A percentile compares a stretch with the other conserved stretches of the same genome.
Evolutionary conservation across 2,797 vertebrate species (phyloP).

Genomic region (Amniataba percoides): DNA sequence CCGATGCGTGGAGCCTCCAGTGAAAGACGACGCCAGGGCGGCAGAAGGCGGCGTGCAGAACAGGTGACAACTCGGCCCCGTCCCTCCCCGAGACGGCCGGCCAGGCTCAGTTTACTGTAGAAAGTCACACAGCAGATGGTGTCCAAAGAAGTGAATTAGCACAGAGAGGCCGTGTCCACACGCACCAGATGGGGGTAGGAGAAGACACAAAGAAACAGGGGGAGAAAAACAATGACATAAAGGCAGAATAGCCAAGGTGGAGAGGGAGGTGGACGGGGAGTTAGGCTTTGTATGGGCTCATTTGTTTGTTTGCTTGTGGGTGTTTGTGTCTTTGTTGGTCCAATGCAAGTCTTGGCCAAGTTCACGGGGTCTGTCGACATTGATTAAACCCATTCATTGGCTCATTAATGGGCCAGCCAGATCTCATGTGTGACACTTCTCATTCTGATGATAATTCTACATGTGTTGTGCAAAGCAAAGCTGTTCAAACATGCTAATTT

Average conservation of each 20-base stretch:
- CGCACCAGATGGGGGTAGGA: constrained; percentile 75
- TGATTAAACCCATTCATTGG: constrained; percentile 33
- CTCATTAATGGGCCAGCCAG: constrained; percentile 27
- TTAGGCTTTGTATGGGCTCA: constrained; percentile 50
- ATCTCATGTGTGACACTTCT: constrained; percentile 18
- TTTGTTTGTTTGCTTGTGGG: constrained; percentile 71
- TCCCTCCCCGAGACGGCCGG: constrained; percentile 56
- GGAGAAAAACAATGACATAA: constrained; percentile 70
- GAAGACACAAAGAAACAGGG: constrained; percentile 73
- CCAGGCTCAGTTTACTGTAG: constrained; percentile 79
- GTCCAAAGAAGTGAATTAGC: constrained; percentile 83
- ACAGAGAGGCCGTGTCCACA: constrained; percentile 65
- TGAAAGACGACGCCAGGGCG: constrained; percentile 69
- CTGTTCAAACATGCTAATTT: constrained; percentile 51
- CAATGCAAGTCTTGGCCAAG: constrained; percentile 37
- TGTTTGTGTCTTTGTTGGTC: constrained; percentile 62
- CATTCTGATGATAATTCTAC: constrained; percentile 55
- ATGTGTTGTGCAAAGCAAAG: constrained; percentile 39
- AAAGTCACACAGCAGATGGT: constrained; percentile 83
- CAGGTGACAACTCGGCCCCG: constrained; percentile 75
- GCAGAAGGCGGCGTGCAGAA: constrained; percentile 76
- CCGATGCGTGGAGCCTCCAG: constrained; percentile 15
- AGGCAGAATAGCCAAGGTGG: constrained; percentile 56
- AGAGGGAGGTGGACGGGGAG: constrained; percentile 4
- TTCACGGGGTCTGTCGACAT: constrained; percentile 41